Evolutionary conservation across 1,140 invertebrate genomes (phyloP), one percentile per base, ranked within the genome.

Genomic region (Rhopalosiphum padi): DNA sequence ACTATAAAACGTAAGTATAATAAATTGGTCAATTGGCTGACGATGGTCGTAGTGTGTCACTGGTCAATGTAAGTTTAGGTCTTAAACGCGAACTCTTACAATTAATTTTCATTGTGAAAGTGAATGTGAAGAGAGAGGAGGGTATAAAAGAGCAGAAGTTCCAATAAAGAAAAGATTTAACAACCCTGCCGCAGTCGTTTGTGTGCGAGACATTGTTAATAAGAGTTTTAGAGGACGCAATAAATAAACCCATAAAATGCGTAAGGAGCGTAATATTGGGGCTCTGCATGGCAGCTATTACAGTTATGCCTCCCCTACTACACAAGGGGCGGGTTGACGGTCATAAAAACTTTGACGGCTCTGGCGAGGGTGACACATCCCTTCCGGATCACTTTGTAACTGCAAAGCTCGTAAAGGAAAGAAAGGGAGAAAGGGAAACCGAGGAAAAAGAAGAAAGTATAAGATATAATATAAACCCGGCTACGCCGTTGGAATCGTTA

Each of bases 151-250:
- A 89, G 35, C 82, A 86, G 35, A 86, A 93, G 91, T 93, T 93
- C 82, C 37, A 93, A 93, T 53, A 93, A 53, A 93, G 82, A 93
- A 85, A 85, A 93, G 91, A 93, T 93, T 93, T 93, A 93, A 93
- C 91, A 68, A 55, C 82, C 22, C n/a, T 22, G 46, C 43, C 11
- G 48, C 43, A 18, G 46, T n/a, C 23, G 82, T 93, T 86, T 93
- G 77, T 43, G 82, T 35, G 91, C 68, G 48, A 37, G 91, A 93
- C 91, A 93, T 93, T 93, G 91, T 93, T 93, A 93, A 93, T 93
- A 93, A 93, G 48, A 93, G 82, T 93, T 93, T 93, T 93, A 93
- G 77, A 93, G 91, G 51, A 83, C 43, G 91, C 91, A 93, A 53
- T 86, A 93, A 86, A 93, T 86, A 93, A 85, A 93, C 48, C 82